These are phyloP conservation scores for Pavo muticus DNA, from an alignment of 2,113 vertebrate species.

Conservation along the genomic window DNA sequence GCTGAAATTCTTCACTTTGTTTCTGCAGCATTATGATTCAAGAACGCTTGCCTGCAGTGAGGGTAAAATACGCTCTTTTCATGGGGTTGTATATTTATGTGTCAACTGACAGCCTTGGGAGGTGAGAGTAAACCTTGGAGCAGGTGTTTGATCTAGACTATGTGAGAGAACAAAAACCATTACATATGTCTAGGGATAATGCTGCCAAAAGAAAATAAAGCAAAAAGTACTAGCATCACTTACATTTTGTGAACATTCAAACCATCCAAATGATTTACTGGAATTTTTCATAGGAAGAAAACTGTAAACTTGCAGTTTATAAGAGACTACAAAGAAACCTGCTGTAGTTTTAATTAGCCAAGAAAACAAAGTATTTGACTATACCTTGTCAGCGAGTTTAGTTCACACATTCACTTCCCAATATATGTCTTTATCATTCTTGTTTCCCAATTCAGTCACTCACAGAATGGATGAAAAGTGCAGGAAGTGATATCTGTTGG, in stretches of 20 bases:
- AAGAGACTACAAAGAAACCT: not conserved
- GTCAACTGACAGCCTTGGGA: constrained; percentile 45
- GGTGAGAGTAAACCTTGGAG: constrained; percentile 38
- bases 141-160: constrained; percentile 43
- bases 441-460: constrained; percentile 27
- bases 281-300: constrained; percentile 14
- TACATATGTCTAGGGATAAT: constrained; percentile 44
- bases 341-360: constrained; percentile 18
- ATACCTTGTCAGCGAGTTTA: not conserved
- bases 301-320: constrained; percentile 4
- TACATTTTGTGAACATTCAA: constrained; percentile 6
- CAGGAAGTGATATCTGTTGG: not conserved
- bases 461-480: constrained; percentile 33
- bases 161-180: constrained; percentile 33
- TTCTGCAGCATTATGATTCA: not conserved
- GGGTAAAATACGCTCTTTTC: constrained; percentile 35
- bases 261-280: constrained; percentile 24
- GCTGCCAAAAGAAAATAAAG: constrained; percentile 26
- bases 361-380: constrained; percentile 13
- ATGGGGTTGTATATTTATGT: constrained; percentile 36
- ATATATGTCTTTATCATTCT: constrained; percentile 1
- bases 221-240: constrained; percentile 8
- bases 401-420: not conserved
- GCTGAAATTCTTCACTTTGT: not conserved
- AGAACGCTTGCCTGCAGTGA: constrained; percentile 36